Evolutionary conservation across 2,113 vertebrate species (phyloP).

Genomic region (Cryptotis parvus): DNA sequence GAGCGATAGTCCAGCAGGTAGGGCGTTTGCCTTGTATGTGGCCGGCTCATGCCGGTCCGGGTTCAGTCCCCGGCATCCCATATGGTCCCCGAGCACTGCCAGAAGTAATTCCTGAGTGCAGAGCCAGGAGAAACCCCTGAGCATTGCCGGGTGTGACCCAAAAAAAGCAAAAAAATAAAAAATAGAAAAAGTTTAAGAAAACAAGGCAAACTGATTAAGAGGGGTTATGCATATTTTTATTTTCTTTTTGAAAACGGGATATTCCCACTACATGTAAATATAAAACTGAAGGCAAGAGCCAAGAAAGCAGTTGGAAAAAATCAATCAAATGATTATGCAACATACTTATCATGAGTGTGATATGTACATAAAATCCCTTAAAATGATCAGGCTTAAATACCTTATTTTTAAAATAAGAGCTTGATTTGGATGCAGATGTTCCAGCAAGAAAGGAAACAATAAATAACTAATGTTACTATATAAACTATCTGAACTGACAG

Average conservation of each 20-base stretch:
- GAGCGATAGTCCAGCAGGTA: no score
- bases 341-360: background rate
- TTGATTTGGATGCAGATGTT: background rate
- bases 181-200: background rate
- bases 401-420: background rate
- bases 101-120: no score
- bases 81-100: no score
- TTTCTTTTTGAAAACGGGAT: conserved; percentile 33
- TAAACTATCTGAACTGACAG: background rate
- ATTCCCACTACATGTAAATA: background rate
- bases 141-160: no score
- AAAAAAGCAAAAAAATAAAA: no score
- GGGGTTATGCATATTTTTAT: background rate
- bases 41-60: no score
- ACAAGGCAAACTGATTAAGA: background rate
- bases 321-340: background rate
- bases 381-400: background rate
- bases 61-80: no score
- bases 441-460: background rate
- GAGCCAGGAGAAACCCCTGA: no score
- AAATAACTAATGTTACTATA: conserved; percentile 41
- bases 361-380: background rate
- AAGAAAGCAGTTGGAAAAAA: conserved; percentile 16
- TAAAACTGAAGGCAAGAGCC: no score
- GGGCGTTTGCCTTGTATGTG: no score